Conservation (phyloP, 2,113 vertebrate genomes). For the Mesembrinibis cayennensis region DNA sequence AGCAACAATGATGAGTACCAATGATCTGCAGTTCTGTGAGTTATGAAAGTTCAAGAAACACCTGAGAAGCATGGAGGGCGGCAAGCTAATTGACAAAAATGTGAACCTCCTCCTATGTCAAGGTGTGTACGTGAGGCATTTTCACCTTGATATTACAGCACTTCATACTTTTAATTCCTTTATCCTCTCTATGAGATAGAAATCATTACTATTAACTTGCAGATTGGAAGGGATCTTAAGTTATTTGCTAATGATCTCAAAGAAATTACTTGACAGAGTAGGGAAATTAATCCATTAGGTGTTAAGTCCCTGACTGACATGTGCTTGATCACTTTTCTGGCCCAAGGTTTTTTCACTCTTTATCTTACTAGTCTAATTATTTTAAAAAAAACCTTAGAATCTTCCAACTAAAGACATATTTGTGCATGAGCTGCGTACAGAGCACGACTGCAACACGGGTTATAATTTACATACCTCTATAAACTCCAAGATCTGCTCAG, state of each 20-base stretch:
- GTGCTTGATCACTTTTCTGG: not conserved
- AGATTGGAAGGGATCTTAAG: not conserved
- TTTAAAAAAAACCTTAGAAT: not conserved
- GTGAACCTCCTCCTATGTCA: not conserved
- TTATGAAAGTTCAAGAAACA: not conserved
- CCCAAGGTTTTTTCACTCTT: not conserved
- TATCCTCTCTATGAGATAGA: not conserved
- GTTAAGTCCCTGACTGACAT: not conserved
- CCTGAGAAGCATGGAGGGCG: not conserved
- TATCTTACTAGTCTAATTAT: not conserved
- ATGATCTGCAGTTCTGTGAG: not conserved
- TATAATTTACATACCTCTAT: conserved; percentile 82
- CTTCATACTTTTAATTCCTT: not conserved
- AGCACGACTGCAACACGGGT: not conserved
- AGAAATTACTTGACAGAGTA: not conserved
- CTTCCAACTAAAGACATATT: not conserved
- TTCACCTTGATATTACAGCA: not conserved
- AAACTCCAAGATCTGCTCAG: conserved; percentile 93
- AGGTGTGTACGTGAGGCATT: not conserved
- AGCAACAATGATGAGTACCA: not conserved
- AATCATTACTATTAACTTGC: not conserved
- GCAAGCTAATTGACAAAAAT: not conserved
- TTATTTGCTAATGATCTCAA: not conserved
- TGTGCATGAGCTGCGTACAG: not conserved
- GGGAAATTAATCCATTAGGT: not conserved